Evolutionary conservation across 2,113 vertebrate species (phyloP), one percentile per base, ranked within the genome.

Genomic region (Tenebrosternarchus preto): DNA sequence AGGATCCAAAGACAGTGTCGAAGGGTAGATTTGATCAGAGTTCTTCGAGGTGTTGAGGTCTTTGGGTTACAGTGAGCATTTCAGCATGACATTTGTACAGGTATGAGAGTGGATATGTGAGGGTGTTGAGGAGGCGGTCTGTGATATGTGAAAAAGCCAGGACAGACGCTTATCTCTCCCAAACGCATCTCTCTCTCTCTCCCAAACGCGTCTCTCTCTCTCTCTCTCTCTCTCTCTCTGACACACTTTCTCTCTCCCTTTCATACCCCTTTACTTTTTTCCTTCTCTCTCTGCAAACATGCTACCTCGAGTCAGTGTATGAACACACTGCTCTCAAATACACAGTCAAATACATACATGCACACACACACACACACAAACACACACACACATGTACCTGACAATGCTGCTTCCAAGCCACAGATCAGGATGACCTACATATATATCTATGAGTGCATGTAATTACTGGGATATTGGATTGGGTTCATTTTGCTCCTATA

Each of bases 51-150:
- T 36, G 63, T n/a, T 7, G 31, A 7, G 33, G 64, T 20, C 33
- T 68, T 22, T 24, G 33, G 33, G 64, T 22, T 39, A n/a, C 64
- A 39, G 19, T 68, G 64, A 68, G 64, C 17, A 6, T 5, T 33
- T 39, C 64, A 22, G 33, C 64, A 33, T 68, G 64, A 33, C 31
- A 39, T 68, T 68, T 68, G 33, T 7, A 68, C 64, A 68, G 64
- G 64, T 68, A 68, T 39, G 64, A 68, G 64, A 67, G 64, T n/a
- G 29, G 64, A 67, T 67, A n/a, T 67, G 39, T 19, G 64, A 67
- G 64, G 31, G 2, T 33, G 11, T 31, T 19, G 33, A 24, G 19
- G 5, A n/a, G 29, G 20, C 17, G 11, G 64, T 9, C 64, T 68
- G 64, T 67, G 64, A 67, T 67, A 31, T 68, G 64, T n/a, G 64